Conservation (phyloP, 2,888 invertebrate genomes). For the Melanotus villosus region DNA sequence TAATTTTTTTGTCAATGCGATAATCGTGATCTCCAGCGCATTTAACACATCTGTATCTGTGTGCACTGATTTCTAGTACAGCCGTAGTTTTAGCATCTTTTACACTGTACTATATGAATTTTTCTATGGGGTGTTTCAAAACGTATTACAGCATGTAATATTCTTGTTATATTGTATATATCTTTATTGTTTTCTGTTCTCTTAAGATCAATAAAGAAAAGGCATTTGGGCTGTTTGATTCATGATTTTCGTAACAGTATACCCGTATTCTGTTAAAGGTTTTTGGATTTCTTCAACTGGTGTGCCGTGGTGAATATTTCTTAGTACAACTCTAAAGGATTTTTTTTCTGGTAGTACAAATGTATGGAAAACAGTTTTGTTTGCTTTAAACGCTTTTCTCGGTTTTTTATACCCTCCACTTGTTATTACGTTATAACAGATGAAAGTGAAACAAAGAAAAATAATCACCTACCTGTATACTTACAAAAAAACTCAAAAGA, state of each 20-base stretch:
- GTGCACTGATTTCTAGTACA: neutral
- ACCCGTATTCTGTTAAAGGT: neutral
- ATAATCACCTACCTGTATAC: too few relatives aligned
- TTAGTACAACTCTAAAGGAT: conserved; percentile 3
- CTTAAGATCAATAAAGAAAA: neutral
- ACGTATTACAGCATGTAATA: neutral
- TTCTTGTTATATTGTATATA: neutral
- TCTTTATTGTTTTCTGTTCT: neutral
- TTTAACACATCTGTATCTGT: neutral
- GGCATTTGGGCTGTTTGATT: too few relatives aligned
- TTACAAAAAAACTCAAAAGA: too few relatives aligned
- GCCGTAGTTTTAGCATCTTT: conserved; percentile 5
- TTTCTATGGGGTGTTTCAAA: neutral
- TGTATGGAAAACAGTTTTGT: conserved; percentile 11
- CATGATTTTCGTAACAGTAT: neutral
- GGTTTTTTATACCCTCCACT: neutral
- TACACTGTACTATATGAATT: conserved; percentile 3
- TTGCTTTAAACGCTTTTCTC: conserved; percentile 12
- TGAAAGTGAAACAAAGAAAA: too few relatives aligned
- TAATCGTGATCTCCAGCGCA: neutral
- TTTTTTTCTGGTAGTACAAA: conserved; percentile 13
- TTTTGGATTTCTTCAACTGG: conserved; percentile 5
- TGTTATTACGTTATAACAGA: too few relatives aligned
- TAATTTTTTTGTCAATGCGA: neutral
- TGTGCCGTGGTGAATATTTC: neutral